Evolutionary conservation across 2,888 invertebrate species (phyloP).

Genomic region (Arge pagana): DNA sequence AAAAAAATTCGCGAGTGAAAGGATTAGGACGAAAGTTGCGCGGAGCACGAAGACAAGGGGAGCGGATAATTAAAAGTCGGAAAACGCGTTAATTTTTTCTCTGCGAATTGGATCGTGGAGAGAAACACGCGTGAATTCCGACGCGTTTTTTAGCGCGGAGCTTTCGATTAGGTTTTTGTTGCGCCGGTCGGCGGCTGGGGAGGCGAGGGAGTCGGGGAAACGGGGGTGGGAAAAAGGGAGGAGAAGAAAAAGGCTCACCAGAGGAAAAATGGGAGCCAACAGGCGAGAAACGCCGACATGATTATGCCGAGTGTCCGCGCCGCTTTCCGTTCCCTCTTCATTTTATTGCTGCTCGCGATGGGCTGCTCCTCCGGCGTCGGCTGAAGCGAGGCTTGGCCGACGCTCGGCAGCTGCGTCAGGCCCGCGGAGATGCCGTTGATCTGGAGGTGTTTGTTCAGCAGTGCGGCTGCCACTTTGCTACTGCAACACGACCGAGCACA

Average conservation of each 20-base stretch:
- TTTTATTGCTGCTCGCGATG: constrained; percentile 77
- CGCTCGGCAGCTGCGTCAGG: constrained; percentile 60
- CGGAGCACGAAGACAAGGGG: too few relatives aligned
- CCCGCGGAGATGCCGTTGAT: constrained; percentile 85
- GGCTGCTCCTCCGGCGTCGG: constrained; percentile 63
- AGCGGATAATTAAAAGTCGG: too few relatives aligned
- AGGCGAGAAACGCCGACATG: constrained; percentile 93
- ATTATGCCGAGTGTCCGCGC: constrained; percentile 94
- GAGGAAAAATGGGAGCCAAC: constrained; percentile 95
- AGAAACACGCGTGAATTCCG: too few relatives aligned
- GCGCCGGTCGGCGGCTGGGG: too few relatives aligned
- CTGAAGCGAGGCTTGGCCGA: constrained; percentile 50
- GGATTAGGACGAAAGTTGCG: too few relatives aligned
- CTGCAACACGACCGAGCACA: too few relatives aligned
- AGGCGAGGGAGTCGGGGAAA: too few relatives aligned
- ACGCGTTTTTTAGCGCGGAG: too few relatives aligned
- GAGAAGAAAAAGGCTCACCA: constrained; percentile 65
- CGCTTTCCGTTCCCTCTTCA: constrained; percentile 87
- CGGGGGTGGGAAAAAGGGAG: neutral
- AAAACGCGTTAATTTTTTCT: too few relatives aligned
- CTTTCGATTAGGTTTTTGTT: too few relatives aligned
- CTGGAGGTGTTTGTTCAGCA: constrained; percentile 86
- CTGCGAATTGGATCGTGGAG: too few relatives aligned
- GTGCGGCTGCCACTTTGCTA: constrained; percentile 85
- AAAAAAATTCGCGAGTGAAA: too few relatives aligned